These are phyloP conservation scores for Meliscaeva auricollis DNA, from an alignment of 2,888 invertebrate species.

Conservation along the genomic window DNA sequence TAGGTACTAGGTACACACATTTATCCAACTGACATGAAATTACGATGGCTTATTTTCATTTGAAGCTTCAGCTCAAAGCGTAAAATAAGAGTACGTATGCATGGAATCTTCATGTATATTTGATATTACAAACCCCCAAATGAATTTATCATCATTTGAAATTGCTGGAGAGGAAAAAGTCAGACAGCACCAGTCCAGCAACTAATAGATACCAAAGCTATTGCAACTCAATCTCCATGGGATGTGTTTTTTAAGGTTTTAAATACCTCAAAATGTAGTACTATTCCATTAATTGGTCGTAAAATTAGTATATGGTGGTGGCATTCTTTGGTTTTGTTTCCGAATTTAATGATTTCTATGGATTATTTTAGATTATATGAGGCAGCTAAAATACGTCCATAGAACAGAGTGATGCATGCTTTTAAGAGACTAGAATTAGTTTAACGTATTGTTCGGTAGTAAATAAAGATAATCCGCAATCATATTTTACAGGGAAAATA, in stretches of 20 bases:
- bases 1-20: too few species aligned
- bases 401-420: too few species aligned
- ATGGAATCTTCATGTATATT: background rate
- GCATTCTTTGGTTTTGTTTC: background rate
- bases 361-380: background rate
- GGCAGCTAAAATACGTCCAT: background rate
- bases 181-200: background rate
- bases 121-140: conserved; percentile 32
- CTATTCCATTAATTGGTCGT: background rate
- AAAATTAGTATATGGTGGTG: background rate
- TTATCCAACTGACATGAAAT: background rate
- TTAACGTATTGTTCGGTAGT: too few species aligned
- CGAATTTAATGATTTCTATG: background rate
- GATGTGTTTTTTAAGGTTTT: background rate
- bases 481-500: too few species aligned
- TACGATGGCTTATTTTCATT: background rate
- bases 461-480: too few species aligned
- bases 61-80: background rate
- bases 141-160: conserved; percentile 36
- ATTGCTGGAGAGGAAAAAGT: background rate
- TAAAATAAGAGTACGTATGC: too few species aligned
- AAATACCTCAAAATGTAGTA: background rate
- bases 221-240: conserved; percentile 6
- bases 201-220: background rate
- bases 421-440: too few species aligned